Percentiles rank a stretch among this genome's conserved stretches.
Evolutionary conservation across 2,113 vertebrate species (phyloP).

Genomic region (Megaceryle torquata): DNA sequence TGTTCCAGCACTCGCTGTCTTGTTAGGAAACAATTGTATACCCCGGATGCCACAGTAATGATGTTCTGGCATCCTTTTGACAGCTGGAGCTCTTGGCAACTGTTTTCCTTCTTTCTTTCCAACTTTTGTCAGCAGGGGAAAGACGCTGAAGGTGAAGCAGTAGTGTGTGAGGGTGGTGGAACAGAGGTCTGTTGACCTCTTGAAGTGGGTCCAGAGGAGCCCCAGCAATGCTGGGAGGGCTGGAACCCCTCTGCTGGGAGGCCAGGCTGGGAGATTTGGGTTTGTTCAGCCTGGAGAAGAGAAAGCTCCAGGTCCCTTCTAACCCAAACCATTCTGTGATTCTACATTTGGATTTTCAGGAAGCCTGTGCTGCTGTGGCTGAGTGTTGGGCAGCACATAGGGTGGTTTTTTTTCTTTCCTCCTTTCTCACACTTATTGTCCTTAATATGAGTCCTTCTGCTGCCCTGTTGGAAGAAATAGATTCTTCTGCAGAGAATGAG

Average conservation of each 20-base stretch:
- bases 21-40: background rate
- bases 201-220: no score
- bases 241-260: no score
- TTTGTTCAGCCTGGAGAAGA: no score
- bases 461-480: background rate
- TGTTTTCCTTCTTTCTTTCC: background rate
- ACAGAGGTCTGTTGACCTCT: no score
- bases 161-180: accelerated
- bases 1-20: background rate
- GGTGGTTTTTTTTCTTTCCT: background rate
- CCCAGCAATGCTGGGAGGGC: no score
- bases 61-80: background rate
- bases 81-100: background rate
- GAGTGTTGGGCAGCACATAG: accelerated
- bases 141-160: background rate
- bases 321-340: background rate
- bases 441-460: background rate
- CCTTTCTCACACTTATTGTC: background rate
- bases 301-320: background rate
- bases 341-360: background rate
- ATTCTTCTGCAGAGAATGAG: background rate
- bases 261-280: no score
- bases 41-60: background rate
- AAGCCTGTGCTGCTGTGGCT: background rate
- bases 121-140: background rate